phyloP scores from a whole-genome alignment of 30 jellyfish, hydroid and myxozoan genomes.

The Turritopsis dohrnii region DNA sequence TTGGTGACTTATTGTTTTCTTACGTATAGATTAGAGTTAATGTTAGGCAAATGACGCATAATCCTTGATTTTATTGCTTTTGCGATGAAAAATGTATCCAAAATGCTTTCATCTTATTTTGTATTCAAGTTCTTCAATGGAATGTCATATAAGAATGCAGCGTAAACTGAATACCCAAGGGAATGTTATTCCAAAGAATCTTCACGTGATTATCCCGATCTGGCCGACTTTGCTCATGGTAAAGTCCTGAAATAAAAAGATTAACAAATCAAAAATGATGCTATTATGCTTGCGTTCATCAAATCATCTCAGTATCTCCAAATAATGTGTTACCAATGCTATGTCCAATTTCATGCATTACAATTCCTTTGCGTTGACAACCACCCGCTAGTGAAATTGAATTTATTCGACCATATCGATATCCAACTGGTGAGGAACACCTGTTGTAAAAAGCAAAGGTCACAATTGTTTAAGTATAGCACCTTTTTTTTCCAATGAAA shows the following conservation, averaged over 20 bases:
- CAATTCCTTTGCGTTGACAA: conserved; percentile 13
- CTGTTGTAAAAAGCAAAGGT: conserved; percentile 3
- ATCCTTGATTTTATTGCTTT: too few species aligned
- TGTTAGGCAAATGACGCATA: too few species aligned
- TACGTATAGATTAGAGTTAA: too few species aligned
- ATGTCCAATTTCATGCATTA: conserved; percentile 35
- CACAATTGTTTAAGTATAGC: too few species aligned
- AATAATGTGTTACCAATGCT: conserved; percentile 17
- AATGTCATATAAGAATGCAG: too few species aligned
- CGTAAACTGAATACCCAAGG: not conserved
- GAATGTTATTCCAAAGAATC: not conserved
- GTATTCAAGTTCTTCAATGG: too few species aligned
- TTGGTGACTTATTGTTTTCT: too few species aligned
- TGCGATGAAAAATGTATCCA: too few species aligned
- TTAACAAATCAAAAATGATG: not conserved
- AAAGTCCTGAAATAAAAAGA: conserved; percentile 3
- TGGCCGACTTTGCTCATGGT: conserved; percentile 11
- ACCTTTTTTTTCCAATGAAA: too few species aligned
- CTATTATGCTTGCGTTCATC: not conserved
- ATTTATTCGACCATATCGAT: conserved; percentile 13
- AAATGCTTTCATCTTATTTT: too few species aligned
- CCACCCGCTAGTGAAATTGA: conserved; percentile 22
- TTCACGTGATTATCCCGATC: not conserved
- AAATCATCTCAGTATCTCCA: too few species aligned
- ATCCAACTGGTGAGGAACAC: conserved; percentile 40